Base-by-base conservation (phyloP, 2,888 invertebrate genomes). In the Lithosia quadra region DNA sequence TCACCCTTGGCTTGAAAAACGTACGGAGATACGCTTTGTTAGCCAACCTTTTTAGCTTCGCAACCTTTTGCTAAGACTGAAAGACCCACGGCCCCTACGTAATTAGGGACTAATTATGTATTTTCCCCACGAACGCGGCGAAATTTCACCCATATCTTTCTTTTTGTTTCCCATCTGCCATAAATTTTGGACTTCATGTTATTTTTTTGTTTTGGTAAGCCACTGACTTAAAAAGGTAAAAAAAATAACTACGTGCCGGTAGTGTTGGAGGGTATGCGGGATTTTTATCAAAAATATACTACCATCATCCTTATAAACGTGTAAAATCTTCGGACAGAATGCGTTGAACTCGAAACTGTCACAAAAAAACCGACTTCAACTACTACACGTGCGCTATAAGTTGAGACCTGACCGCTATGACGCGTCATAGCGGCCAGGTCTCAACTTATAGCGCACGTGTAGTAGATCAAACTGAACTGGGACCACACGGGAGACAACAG, bases 41-140 rank as follows among this genome's bases (percentile, higher is more conserved):
- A 0, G 1, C 22, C 9, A 39, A 43, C 65, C 39, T 65, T 58
- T 58, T 33, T 58, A 58, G 39, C 36, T 28, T 59, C 7, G 18
- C 53, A 59, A 33, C 49, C 34, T 49, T 33, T 28, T 49, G 13
- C 49, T 33, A 63, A 58, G 43, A 39, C 43, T 55, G 18, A 39
- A 66, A 53, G 60, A 53, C 22, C 21, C 55, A 24, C 39, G 33
- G 15, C 56, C 60, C 60, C n/a, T 36, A 24, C 33, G 34, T 63
- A 67, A 63, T 67, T 63, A 67, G n/a, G 39, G 22, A 36, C 33
- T 36, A 67, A 67, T 67, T 67, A 58, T 63, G 33, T 63, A 53
- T 67, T 67, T 67, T 56, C 34, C 59, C 57, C 58, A 63, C 63
- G 58, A 61, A 58, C 33, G 22, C 67, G n/a, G 57, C 21, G 53